phyloP scores from a whole-genome alignment of 2,113 vertebrate species.

The Onychostoma macrolepis region DNA sequence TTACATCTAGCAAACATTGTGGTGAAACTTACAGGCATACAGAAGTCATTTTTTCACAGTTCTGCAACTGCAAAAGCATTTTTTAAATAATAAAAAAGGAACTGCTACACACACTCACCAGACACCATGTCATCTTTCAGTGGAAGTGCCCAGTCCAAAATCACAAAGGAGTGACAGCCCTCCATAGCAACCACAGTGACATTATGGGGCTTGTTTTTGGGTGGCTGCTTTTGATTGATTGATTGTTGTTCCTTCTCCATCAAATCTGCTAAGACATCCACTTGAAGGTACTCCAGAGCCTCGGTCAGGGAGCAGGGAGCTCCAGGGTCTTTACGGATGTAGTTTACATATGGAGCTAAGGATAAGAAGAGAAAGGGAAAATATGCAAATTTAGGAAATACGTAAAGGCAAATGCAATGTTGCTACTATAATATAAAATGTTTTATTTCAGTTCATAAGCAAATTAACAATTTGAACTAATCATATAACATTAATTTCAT shows the following conservation, averaged over 20 bases:
- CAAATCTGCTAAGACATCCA: slow-evolving; percentile 87
- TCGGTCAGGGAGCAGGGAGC: slow-evolving; percentile 95
- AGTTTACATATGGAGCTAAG: slow-evolving; percentile 93
- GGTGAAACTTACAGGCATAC: neutral
- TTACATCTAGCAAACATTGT: neutral
- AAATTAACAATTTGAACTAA: neutral
- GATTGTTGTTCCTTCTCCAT: slow-evolving; percentile 80
- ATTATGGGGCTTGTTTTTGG: slow-evolving; percentile 86
- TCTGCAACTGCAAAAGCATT: neutral
- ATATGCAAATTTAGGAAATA: neutral
- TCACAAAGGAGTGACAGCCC: slow-evolving; percentile 98
- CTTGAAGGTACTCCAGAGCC: slow-evolving; percentile 94
- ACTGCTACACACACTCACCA: slow-evolving; percentile 73
- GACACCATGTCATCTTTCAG: slow-evolving; percentile 88
- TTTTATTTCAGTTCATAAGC: neutral
- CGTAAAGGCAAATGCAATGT: neutral
- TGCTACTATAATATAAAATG: neutral
- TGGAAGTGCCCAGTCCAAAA: slow-evolving; percentile 92
- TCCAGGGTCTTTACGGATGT: slow-evolving; percentile 90
- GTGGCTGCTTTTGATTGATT: slow-evolving; percentile 70
- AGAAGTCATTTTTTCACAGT: neutral
- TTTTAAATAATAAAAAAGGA: neutral
- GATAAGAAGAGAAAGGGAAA: neutral
- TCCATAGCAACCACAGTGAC: slow-evolving; percentile 95
- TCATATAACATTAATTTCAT: neutral